Conservation (phyloP, 2,113 vertebrate genomes). For the Rhinoderma darwinii region DNA sequence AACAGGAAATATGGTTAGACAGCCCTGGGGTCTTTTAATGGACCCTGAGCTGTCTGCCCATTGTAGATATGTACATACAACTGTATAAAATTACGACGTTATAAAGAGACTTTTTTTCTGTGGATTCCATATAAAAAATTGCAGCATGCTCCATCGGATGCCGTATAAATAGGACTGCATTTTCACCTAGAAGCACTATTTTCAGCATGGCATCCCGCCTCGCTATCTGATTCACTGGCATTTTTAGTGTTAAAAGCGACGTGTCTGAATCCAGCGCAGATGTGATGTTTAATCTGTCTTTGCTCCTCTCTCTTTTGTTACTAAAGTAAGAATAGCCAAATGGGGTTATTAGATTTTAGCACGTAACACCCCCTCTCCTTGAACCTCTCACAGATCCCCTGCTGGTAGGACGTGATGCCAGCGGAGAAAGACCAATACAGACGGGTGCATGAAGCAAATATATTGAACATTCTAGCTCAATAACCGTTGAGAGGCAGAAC, state of each 20-base stretch:
- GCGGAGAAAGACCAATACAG: conserved; percentile 21
- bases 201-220: background rate
- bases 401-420: conserved; percentile 10
- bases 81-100: too few species aligned
- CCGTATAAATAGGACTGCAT: too few species aligned
- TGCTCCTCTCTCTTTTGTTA: background rate
- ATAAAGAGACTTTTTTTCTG: too few species aligned
- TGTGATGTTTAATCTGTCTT: conserved; percentile 6
- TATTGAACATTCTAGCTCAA: background rate
- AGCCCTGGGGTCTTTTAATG: too few species aligned
- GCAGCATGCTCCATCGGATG: too few species aligned
- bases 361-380: background rate
- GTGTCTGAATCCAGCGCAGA: background rate
- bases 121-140: too few species aligned
- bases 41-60: too few species aligned
- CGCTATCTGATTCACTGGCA: background rate
- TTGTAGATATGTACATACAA: too few species aligned
- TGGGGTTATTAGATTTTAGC: conserved; percentile 43
- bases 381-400: conserved; percentile 8
- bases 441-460: background rate
- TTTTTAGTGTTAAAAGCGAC: background rate
- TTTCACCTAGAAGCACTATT: too few species aligned
- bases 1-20: too few species aligned
- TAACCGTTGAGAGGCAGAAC: background rate
- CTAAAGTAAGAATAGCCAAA: background rate